Evolutionary conservation across 2,888 invertebrate species (phyloP).

Genomic region (Stenichneumon culpator): DNA sequence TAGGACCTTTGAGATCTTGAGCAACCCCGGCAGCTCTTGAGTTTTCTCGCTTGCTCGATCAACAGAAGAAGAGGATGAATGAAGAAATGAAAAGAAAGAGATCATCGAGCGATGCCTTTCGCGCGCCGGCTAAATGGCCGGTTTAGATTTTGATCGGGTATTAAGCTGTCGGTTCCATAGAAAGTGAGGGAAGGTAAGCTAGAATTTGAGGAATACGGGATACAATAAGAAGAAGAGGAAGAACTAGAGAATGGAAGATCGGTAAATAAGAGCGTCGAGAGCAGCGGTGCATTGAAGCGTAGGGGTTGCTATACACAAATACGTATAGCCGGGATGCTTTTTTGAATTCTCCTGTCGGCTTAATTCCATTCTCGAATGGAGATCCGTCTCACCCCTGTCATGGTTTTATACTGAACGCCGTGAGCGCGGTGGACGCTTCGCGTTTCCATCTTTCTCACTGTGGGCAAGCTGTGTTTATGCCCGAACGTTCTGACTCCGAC

Average conservation of each 20-base stretch:
- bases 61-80: constrained; percentile 19
- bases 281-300: constrained; percentile 34
- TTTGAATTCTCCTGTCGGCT: constrained; percentile 78
- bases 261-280: constrained; percentile 39
- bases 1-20: constrained; percentile 31
- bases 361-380: constrained; percentile 80
- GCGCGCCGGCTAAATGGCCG: constrained; percentile 79
- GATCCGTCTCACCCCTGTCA: constrained; percentile 79
- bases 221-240: constrained; percentile 15
- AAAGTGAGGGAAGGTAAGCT: constrained; percentile 48
- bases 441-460: constrained; percentile 40
- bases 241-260: not conserved
- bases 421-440: constrained; percentile 23
- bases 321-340: constrained; percentile 74
- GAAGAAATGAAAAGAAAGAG: constrained; percentile 30
- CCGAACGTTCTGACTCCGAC: constrained; percentile 76
- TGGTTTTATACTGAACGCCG: constrained; percentile 65
- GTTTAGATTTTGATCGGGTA: constrained; percentile 82
- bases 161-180: constrained; percentile 80
- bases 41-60: constrained; percentile 20
- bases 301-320: constrained; percentile 58
- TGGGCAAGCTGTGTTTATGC: constrained; percentile 79
- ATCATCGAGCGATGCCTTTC: constrained; percentile 64
- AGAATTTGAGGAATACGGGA: constrained; percentile 33
- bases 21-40: constrained; percentile 35